A percentile compares a stretch with the other conserved stretches of the same genome.
Conservation (phyloP, 2,113 vertebrate species). For the Ahaetulla prasina region DNA sequence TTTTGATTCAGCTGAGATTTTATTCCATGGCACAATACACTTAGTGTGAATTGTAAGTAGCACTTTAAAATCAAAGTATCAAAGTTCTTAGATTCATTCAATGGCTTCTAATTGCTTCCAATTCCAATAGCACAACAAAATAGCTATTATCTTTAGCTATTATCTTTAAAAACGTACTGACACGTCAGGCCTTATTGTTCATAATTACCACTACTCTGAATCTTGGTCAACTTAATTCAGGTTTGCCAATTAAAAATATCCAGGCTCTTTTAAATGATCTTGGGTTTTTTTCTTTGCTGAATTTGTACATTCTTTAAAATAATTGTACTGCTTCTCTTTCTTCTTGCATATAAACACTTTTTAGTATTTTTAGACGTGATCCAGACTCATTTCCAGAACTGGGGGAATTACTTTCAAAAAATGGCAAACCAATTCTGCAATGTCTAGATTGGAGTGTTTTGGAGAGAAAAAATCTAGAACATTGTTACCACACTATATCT, state of each 20-base stretch:
- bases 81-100: background rate
- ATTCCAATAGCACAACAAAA: background rate
- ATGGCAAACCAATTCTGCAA: background rate
- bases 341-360: background rate
- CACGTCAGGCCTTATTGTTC: background rate
- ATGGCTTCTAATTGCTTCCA: background rate
- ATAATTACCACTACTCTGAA: background rate
- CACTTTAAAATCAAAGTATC: background rate
- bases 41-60: background rate
- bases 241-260: background rate
- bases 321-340: background rate
- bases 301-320: background rate
- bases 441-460: background rate
- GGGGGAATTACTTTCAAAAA: background rate
- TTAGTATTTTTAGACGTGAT: background rate
- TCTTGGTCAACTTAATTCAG: background rate
- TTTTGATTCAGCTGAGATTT: constrained; percentile 19
- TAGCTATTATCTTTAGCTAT: background rate
- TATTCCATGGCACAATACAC: background rate
- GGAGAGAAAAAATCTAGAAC: background rate
- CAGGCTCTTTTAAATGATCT: background rate
- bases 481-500: background rate
- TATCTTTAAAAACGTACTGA: background rate
- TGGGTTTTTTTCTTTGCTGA: background rate
- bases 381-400: background rate